Percentiles rank a stretch among this genome's conserved stretches.
These are phyloP conservation scores for Scleropages formosus DNA, from an alignment of 2,797 vertebrate genomes.

Conservation along the genomic window DNA sequence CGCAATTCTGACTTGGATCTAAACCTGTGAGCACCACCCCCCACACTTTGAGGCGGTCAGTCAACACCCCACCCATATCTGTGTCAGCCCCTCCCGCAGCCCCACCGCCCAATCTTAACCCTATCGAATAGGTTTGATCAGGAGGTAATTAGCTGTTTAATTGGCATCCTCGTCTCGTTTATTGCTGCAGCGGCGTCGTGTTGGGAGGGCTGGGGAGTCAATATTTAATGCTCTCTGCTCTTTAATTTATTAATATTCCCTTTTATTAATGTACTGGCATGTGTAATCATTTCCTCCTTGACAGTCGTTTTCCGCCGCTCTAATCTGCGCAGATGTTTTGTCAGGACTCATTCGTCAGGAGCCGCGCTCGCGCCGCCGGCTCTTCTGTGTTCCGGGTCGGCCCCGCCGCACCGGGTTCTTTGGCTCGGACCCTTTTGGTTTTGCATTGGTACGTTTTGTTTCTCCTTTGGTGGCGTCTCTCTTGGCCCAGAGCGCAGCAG, in stretches of 20 bases:
- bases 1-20: too few relatives aligned
- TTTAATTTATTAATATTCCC: slow-evolving; percentile 57
- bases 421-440: too few relatives aligned
- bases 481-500: neutral
- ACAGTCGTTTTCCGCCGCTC: slow-evolving; percentile 43
- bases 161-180: slow-evolving; percentile 72
- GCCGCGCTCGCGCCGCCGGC: neutral
- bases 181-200: slow-evolving; percentile 54
- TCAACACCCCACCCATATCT: slow-evolving; percentile 5
- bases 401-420: too few relatives aligned
- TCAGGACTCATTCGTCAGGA: neutral
- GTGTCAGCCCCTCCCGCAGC: neutral
- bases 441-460: too few relatives aligned
- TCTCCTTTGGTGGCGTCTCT: neutral
- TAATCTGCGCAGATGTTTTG: slow-evolving; percentile 42
- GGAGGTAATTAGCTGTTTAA: slow-evolving; percentile 78
- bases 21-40: too few relatives aligned
- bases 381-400: neutral
- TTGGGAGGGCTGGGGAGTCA: slow-evolving; percentile 48
- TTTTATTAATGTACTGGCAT: slow-evolving; percentile 53
- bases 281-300: slow-evolving; percentile 47
- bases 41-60: slow-evolving; percentile 12
- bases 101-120: slow-evolving; percentile 42
- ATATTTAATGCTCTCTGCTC: slow-evolving; percentile 57
- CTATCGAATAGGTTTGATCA: slow-evolving; percentile 72